Conservation (phyloP, 2,113 vertebrate species). For the Cynoglossus semilaevis region DNA sequence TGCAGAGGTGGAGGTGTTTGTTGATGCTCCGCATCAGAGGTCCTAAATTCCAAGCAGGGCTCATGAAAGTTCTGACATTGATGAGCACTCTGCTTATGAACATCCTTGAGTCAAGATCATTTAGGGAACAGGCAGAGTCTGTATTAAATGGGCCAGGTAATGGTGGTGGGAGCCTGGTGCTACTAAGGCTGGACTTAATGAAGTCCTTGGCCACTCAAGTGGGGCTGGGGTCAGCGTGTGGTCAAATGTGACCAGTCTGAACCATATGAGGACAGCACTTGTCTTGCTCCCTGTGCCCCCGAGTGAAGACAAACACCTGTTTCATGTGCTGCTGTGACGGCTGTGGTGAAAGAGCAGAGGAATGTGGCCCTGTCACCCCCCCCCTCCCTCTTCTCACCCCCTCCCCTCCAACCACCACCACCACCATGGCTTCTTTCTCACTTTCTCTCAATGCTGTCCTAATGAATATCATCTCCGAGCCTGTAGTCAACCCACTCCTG, state of each 20-base stretch:
- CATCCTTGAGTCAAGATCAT: constrained; percentile 40
- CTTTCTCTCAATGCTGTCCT: constrained; percentile 50
- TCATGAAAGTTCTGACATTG: constrained; percentile 30
- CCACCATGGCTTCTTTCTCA: constrained; percentile 1
- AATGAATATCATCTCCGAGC: constrained; percentile 61
- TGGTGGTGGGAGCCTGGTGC: constrained; percentile 36
- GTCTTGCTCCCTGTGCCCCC: constrained; percentile 34
- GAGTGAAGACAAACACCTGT: constrained; percentile 69
- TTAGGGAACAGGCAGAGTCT: constrained; percentile 11
- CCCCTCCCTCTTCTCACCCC: not conserved
- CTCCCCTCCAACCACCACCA: not conserved
- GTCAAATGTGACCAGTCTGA: constrained; percentile 61
- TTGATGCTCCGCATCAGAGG: constrained; percentile 26
- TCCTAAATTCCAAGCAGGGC: constrained; percentile 21
- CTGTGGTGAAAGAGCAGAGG: constrained; percentile 26
- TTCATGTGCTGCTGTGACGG: constrained; percentile 62
- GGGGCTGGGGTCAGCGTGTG: constrained; percentile 52
- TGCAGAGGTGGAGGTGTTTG: not conserved
- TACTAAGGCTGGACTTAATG: constrained; percentile 45
- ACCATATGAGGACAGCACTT: constrained; percentile 60
- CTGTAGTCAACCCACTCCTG: constrained; percentile 45
- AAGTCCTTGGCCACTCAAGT: constrained; percentile 36
- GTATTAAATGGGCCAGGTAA: constrained; percentile 45
- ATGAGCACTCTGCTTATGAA: constrained; percentile 35
- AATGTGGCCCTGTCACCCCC: constrained; percentile 22